Conservation (phyloP, 2,888 invertebrate genomes). For the Tortricodes alternella region DNA sequence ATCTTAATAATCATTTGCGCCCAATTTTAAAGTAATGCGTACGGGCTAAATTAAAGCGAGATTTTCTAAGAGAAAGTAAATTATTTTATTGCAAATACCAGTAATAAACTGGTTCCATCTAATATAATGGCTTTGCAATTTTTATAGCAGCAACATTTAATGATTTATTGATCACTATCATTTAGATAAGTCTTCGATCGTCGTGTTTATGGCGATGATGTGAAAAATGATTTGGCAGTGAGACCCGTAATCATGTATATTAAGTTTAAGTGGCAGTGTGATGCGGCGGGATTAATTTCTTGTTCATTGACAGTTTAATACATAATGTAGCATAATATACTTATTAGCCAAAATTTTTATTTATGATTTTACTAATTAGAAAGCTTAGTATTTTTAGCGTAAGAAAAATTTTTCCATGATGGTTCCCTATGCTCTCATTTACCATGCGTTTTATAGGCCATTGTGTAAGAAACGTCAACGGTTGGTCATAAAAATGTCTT, state of each 20-base stretch:
- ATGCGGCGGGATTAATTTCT: not conserved
- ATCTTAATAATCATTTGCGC: slow-evolving; percentile 65
- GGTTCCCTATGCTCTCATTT: no score
- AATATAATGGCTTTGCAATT: slow-evolving; percentile 54
- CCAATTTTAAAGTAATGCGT: slow-evolving; percentile 51
- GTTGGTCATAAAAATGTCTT: not conserved
- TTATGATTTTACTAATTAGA: no score
- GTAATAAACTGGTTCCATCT: slow-evolving; percentile 61
- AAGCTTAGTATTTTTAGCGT: no score
- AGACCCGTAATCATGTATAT: slow-evolving; percentile 17
- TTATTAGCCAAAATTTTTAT: no score
- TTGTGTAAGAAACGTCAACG: not conserved
- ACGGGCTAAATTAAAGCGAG: slow-evolving; percentile 47
- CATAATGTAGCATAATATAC: no score
- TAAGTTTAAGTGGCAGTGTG: slow-evolving; percentile 6
- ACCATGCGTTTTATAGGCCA: no score
- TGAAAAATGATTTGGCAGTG: slow-evolving; percentile 22
- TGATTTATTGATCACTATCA: slow-evolving; percentile 44
- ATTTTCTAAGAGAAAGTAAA: slow-evolving; percentile 78
- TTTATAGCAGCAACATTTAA: slow-evolving; percentile 51
- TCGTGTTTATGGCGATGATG: slow-evolving; percentile 9
- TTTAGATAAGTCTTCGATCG: slow-evolving; percentile 6
- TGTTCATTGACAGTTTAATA: slow-evolving; percentile 10
- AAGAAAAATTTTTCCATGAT: no score
- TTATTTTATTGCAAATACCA: slow-evolving; percentile 71